Evolutionary conservation across 2,888 invertebrate genomes (phyloP).

Genomic region (Drosophila tripunctata): DNA sequence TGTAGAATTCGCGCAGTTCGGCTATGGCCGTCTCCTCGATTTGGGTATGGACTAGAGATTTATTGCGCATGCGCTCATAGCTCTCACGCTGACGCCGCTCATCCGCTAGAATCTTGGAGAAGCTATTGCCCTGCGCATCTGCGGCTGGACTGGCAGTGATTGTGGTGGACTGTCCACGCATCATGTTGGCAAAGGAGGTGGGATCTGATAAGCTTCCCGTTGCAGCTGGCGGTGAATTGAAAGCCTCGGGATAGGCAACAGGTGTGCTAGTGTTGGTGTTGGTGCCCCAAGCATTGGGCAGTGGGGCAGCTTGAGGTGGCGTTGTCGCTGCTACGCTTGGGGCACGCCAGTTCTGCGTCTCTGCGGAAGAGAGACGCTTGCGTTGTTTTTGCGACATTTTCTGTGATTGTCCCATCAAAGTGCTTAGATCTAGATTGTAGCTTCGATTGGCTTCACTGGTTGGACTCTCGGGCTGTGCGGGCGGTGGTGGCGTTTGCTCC

Average conservation of each 20-base stretch:
- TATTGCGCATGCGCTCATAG: conserved; percentile 89
- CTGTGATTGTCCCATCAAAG: conserved; percentile 78
- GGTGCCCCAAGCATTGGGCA: conserved; percentile 81
- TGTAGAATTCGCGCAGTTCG: conserved; percentile 90
- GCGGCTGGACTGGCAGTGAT: conserved; percentile 24
- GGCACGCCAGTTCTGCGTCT: conserved; percentile 74
- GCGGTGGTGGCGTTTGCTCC: conserved; percentile 38
- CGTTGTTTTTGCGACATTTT: conserved; percentile 87
- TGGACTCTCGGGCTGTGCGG: conserved; percentile 15
- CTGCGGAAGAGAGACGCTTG: conserved; percentile 85
- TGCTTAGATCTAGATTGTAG: conserved; percentile 78
- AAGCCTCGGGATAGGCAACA: conserved; percentile 25
- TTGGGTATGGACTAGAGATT: conserved; percentile 90
- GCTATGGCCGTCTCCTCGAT: conserved; percentile 95
- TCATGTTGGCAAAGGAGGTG: conserved; percentile 82
- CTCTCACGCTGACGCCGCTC: conserved; percentile 90
- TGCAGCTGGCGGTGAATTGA: conserved; percentile 44
- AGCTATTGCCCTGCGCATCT: conserved; percentile 67
- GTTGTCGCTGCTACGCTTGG: conserved; percentile 53
- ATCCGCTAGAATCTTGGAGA: conserved; percentile 88
- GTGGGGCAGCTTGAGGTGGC: no score
- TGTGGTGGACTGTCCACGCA: conserved; percentile 60
- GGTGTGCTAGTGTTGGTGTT: conserved; percentile 44
- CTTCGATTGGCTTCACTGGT: conserved; percentile 54
- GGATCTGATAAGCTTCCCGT: conserved; percentile 75